Evolutionary conservation across 2,888 invertebrate genomes (phyloP), one percentile per base, ranked within the genome.

Genomic region (Tetramorium bicarinatum): DNA sequence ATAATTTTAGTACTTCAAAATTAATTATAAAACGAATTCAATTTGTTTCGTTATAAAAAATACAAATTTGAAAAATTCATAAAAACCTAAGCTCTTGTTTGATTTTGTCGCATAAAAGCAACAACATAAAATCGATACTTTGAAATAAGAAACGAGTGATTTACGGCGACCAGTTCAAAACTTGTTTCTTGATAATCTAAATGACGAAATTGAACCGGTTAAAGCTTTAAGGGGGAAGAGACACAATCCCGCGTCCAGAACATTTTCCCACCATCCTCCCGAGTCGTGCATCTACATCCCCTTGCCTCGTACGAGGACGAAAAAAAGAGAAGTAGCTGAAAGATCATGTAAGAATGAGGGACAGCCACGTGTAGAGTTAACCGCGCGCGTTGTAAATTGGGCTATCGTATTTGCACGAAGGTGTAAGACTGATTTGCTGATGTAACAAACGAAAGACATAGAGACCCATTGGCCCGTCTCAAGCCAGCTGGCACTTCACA

Each of bases 381-480:
- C 56, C 71, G 29, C 71, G 29, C 71, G 21, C 56, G 56, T 56
- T 79, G 21, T 56, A 71, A 79, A 59, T 69, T 71, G 56, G 79
- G 18, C 56, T 79, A 79, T 79, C 56, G 71, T 56, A 79, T 79
- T 71, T 79, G 54, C 66, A 77, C 52, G 79, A 79, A 79, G 21
- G 56, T 71, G 47, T 69, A 79, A 79, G 79, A 79, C 71, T 79
- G 79, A 79, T 79, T 79, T 79, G 71, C 34, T 71, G 56, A 71
- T 69, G 21, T 69, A 59, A 69, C 56, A 59, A 69, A 59, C 25
- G 29, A 56, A 77, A 54, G 56, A 79, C 7, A 9, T 7, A 34
- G 4, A 69, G 44, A 44, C 29, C 29, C 41, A 44, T 56, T 67
- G n/a, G 49, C 18, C 25, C 49, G n/a, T 67, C 25, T 71, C 52